A percentile compares a stretch with the other conserved stretches of the same genome.
These are phyloP conservation scores for Lypha dubia DNA, from an alignment of 2,888 invertebrate genomes.

Conservation along the genomic window DNA sequence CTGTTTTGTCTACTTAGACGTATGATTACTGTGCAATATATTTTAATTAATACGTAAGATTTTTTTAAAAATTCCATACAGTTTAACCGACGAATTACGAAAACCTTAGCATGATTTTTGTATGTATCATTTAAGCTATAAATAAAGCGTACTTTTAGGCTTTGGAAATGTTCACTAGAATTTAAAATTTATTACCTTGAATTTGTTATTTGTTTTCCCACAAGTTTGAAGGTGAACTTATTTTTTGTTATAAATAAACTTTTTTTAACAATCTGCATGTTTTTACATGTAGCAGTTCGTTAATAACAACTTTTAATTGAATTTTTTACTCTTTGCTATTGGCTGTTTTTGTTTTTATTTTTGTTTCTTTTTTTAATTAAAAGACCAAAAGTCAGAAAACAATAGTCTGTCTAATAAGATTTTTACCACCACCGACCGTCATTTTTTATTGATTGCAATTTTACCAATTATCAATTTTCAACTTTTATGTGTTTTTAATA, in stretches of 20 bases:
- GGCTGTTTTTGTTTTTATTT: too few species aligned
- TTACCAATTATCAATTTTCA: conserved; percentile 66
- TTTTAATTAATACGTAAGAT: too few species aligned
- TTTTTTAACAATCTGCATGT: conserved; percentile 28
- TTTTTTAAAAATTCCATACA: too few species aligned
- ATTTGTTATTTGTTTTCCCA: neutral
- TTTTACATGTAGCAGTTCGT: conserved; percentile 39
- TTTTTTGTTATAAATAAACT: conserved; percentile 12
- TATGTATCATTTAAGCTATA: neutral
- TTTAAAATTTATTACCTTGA: neutral
- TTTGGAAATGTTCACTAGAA: neutral
- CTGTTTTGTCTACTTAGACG: too few species aligned
- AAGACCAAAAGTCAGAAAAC: conserved; percentile 33
- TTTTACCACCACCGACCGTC: conserved; percentile 41
- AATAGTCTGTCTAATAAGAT: conserved; percentile 36
- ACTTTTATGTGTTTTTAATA: conserved; percentile 38
- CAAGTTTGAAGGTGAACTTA: neutral
- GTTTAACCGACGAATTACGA: too few species aligned
- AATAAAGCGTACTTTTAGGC: conserved; percentile 24
- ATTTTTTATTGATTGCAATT: conserved; percentile 65
- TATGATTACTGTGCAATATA: too few species aligned
- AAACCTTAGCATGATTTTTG: neutral
- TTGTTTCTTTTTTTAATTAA: neutral
- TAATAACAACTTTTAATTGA: conserved; percentile 54
- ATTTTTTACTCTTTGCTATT: conserved; percentile 19